Evolutionary conservation across 2,888 invertebrate genomes (phyloP).

Genomic region (Oscheius sp.): DNA sequence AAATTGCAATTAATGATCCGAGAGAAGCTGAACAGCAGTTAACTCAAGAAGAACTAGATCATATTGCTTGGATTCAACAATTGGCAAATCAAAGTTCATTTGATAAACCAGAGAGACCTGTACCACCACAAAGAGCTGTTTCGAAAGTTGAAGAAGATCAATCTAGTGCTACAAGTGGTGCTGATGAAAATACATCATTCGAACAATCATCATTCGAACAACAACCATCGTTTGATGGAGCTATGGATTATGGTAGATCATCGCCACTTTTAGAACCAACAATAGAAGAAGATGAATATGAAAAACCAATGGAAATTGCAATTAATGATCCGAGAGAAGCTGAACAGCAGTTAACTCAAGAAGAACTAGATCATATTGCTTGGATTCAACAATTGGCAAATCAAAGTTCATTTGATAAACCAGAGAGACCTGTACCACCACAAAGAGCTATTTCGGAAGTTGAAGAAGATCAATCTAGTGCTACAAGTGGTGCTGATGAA

Average conservation of each 20-base stretch:
- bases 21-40: slow-evolving; percentile 4
- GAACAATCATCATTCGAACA: background rate
- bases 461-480: background rate
- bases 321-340: background rate
- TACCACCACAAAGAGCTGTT: background rate
- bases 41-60: slow-evolving; percentile 46
- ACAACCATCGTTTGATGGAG: slow-evolving; percentile 18
- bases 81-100: slow-evolving; percentile 44
- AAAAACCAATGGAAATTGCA: background rate
- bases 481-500: slow-evolving; percentile 5
- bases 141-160: slow-evolving; percentile 4
- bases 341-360: slow-evolving; percentile 17
- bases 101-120: slow-evolving; percentile 24
- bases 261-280: slow-evolving; percentile 27
- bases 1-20: background rate
- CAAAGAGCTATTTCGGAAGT: slow-evolving; percentile 30
- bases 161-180: slow-evolving; percentile 38
- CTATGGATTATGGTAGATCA: background rate
- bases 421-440: background rate
- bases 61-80: slow-evolving; percentile 40
- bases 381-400: slow-evolving; percentile 23
- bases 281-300: background rate
- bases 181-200: slow-evolving; percentile 21
- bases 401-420: slow-evolving; percentile 13
- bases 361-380: slow-evolving; percentile 32